Evolutionary conservation across 2,797 vertebrate species (phyloP), one percentile per base, ranked within the genome.

Genomic region (Coregonus sp.): DNA sequence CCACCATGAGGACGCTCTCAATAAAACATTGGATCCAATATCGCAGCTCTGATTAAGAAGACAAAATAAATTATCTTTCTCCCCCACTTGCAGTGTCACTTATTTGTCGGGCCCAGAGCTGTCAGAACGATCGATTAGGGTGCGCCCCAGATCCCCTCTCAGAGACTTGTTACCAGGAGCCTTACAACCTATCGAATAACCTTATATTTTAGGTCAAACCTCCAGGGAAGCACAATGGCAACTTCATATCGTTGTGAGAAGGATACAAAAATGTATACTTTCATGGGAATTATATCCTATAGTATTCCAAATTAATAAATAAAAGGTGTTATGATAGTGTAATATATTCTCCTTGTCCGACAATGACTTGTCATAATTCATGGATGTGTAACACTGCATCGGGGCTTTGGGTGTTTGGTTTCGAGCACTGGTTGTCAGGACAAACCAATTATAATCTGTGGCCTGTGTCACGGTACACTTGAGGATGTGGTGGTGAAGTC

Each of bases 21-120:
- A 77, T 74, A 59, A 74, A 77, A 72, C 69, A 73, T 78, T 18
- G 74, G 52, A n/a, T 31, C 40, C 65, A 40, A 35, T 3, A 31
- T 51, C 68, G 52, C 77, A 67, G 47, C n/a, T 69, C 74, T 76
- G 71, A 76, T 70, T 79, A 82, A 67, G 40, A 82, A 67, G 40
- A 76, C 50, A 35, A 61, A 78, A 73, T n/a, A 63, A 69, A 76
- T 78, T 78, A 14, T 78, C 77, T 78, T 70, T 81, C 76, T 73
- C 63, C 59, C 16, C 3, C 73, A 74, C 65, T 47, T 78, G 73
- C 72, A 52, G 59, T 40, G 65, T 72, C 47, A 72, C 40, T 77
- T 52, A 75, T 72, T 67, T 59, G 54, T 73, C 31, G 14, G 31
- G 54, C 47, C 70, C 75, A 69, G n/a, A 73, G 66, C 72, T 74